A percentile compares a stretch with the other conserved stretches of the same genome.
Evolutionary conservation across 2,113 vertebrate species (phyloP).

Genomic region (Stigmatopora argus): DNA sequence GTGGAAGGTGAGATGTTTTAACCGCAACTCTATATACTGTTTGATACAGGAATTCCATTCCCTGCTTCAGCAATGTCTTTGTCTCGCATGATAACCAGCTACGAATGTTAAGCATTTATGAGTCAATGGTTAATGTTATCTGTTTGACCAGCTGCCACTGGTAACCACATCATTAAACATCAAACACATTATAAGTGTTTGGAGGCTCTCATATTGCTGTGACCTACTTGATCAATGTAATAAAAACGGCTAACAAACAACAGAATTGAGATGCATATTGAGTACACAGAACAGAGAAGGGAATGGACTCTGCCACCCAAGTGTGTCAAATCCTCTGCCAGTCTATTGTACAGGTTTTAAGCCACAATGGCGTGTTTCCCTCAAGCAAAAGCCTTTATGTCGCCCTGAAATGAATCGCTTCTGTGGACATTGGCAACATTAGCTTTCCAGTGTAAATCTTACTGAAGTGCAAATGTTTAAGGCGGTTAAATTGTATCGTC

Average conservation of each 20-base stretch:
- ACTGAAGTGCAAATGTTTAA: constrained; percentile 53
- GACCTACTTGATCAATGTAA: constrained; percentile 5
- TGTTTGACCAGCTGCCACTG: no score
- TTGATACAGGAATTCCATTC: no score
- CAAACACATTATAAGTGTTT: constrained; percentile 31
- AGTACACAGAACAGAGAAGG: not conserved
- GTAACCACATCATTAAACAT: constrained; percentile 11
- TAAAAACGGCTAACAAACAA: not conserved
- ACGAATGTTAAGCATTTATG: no score
- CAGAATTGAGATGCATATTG: not conserved
- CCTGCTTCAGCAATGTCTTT: no score
- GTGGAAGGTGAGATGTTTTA: no score
- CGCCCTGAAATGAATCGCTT: constrained; percentile 67
- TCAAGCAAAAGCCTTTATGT: constrained; percentile 62
- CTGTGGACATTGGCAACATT: constrained; percentile 58
- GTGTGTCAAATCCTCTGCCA: constrained; percentile 49
- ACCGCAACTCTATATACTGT: no score
- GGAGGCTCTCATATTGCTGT: constrained; percentile 18
- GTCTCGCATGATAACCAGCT: no score
- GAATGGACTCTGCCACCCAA: constrained; percentile 28
- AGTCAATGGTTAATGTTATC: no score
- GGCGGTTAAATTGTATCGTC: constrained; percentile 56
- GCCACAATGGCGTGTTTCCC: constrained; percentile 58
- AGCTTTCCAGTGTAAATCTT: constrained; percentile 47
- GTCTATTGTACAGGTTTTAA: constrained; percentile 57